Evolutionary conservation across 2,113 vertebrate species (phyloP), one percentile per base, ranked within the genome.

Genomic region (Bufo bufo): DNA sequence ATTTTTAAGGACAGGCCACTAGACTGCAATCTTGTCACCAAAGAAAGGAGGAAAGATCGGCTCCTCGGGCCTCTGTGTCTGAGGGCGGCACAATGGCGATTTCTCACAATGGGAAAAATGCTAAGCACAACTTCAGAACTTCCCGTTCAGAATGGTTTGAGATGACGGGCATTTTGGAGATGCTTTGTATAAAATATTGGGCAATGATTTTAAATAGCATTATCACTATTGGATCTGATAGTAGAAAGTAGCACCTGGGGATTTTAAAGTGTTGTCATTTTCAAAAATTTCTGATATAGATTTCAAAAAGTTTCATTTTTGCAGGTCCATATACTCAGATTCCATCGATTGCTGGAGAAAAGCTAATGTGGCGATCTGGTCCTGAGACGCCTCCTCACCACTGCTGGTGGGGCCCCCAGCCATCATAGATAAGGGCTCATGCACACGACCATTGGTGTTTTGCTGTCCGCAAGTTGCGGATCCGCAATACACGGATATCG

Each of bases 1-100:
- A 52, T 84, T 84, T 84, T 84, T 84, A 54, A 84, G 82, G 82
- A 71, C 82, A 69, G 63, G 49, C 47, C 49, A 19, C 80, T 82
- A 63, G 58, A 63, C 45, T 49, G 58, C 19, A 65, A 11, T 20
- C 59, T 82, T 65, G 59, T 81, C 72, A 75, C 45, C 72, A 47
- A 49, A 75, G 72, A 63, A 65, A 65, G 80, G 33, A 65, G 45
- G 59, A n/a, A n/a, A 43, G 20, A 69, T n/a, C 71, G 63, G 59
- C 61, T 23, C 20, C 3, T 3, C 49, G 8, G 66, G 47, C 17
- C 45, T 66, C 52, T 52, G 43, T 14, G 20, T 23, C 47, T 50
- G 61, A 47, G 33, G 17, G 33, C 3, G 13, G 16, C n/a, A 82
- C 59, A 65, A 82, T 63, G 43, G 59, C 14, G 49, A 63, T 65